Percentiles rank a stretch among this genome's conserved stretches.
These are phyloP conservation scores for Chlorodrepanis virens DNA, from an alignment of 2,113 vertebrate genomes.

Conservation along the genomic window DNA sequence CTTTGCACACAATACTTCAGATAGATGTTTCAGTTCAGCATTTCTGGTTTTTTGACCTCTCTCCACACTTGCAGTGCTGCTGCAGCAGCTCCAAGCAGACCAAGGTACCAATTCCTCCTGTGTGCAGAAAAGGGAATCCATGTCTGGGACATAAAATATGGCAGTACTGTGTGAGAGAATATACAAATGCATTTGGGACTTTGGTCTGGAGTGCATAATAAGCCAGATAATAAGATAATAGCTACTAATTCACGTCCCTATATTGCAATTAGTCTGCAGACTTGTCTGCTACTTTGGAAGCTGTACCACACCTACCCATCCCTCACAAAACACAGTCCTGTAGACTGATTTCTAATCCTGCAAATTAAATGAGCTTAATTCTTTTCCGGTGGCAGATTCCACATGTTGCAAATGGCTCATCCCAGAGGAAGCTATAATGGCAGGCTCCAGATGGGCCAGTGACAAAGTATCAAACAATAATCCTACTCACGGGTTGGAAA, in stretches of 20 bases:
- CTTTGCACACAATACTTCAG: not conserved
- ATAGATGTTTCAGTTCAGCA: not conserved
- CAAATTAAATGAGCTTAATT: slow-evolving; percentile 32
- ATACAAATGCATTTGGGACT: not conserved
- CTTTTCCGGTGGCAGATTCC: not conserved
- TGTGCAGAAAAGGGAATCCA: not conserved
- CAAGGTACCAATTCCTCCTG: not conserved
- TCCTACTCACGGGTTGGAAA: not conserved
- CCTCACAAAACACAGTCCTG: not conserved
- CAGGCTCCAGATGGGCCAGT: slow-evolving; percentile 40
- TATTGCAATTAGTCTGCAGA: not conserved
- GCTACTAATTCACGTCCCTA: not conserved
- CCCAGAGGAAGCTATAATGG: not conserved
- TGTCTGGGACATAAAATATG: not conserved
- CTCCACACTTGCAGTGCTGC: not conserved
- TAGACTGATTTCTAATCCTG: slow-evolving; percentile 23
- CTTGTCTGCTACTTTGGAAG: not conserved
- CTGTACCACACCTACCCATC: not conserved
- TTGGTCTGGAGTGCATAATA: not conserved
- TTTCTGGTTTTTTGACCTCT: not conserved
- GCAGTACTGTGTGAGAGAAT: not conserved
- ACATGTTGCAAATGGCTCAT: not conserved
- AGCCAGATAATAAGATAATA: not conserved
- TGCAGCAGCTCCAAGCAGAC: not conserved
- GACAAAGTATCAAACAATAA: slow-evolving; percentile 29